Percentiles rank a stretch among this genome's conserved stretches.
Evolutionary conservation across 2,113 vertebrate species (phyloP).

Genomic region (Eptesicus fuscus): DNA sequence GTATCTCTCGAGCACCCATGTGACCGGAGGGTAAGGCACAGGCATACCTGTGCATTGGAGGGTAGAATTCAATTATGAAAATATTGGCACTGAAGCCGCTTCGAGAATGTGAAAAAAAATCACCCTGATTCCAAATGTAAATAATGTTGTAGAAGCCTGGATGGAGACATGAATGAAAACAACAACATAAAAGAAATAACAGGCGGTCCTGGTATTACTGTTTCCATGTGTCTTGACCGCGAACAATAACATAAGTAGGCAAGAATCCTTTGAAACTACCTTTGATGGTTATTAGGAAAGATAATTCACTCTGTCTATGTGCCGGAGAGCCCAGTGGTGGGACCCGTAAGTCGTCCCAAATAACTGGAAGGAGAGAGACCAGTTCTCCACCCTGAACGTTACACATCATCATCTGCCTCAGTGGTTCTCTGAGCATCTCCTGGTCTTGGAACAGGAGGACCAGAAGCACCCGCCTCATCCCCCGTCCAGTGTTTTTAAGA

Average conservation of each 20-base stretch:
- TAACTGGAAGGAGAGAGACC: not conserved
- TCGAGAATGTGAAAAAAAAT: not conserved
- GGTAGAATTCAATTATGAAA: conserved; percentile 28
- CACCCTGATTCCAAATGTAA: conserved; percentile 42
- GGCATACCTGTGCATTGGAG: not conserved
- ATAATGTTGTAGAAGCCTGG: conserved; percentile 54
- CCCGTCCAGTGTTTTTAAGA: not conserved
- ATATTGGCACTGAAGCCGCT: conserved; percentile 45
- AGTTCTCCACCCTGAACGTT: not conserved
- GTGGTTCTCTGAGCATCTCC: not conserved
- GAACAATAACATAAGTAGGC: not conserved
- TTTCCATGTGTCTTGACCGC: conserved; percentile 6
- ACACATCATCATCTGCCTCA: not conserved
- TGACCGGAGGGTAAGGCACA: not conserved
- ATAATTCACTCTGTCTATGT: not conserved
- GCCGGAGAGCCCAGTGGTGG: not conserved
- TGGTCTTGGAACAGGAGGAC: not conserved
- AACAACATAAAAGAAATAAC: not conserved
- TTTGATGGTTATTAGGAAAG: conserved; percentile 51
- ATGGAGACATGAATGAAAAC: conserved; percentile 40
- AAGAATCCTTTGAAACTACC: not conserved
- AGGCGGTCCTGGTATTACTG: not conserved
- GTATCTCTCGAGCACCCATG: conserved; percentile 63
- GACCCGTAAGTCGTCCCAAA: not conserved
- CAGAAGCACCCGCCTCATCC: not conserved